These are phyloP conservation scores for Phortica variegata DNA, from an alignment of 1,140 invertebrate genomes.

Conservation along the genomic window DNA sequence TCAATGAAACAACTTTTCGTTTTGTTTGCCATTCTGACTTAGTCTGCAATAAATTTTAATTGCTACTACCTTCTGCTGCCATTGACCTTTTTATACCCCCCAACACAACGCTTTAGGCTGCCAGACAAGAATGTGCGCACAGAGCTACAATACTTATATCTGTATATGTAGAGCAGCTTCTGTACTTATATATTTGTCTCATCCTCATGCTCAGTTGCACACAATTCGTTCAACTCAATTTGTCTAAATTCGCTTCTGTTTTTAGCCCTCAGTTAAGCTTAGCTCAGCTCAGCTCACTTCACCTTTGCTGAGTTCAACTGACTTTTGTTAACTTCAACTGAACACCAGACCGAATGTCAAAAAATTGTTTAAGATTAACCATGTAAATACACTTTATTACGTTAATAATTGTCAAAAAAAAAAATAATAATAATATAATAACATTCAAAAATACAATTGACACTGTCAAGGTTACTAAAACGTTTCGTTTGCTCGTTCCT, in stretches of 20 bases:
- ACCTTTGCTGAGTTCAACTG: too few species aligned
- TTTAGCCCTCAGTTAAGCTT: too few species aligned
- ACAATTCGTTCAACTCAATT: too few species aligned
- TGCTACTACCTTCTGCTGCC: slow-evolving; percentile 32
- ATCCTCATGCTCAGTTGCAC: slow-evolving; percentile 42
- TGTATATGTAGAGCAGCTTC: slow-evolving; percentile 9
- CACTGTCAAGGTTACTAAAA: slow-evolving; percentile 49
- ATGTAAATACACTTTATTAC: slow-evolving; percentile 55
- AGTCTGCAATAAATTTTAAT: slow-evolving; percentile 23
- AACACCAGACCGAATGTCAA: too few species aligned
- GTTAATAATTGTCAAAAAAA: slow-evolving; percentile 52
- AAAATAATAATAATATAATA: slow-evolving; percentile 1
- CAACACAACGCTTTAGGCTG: slow-evolving; percentile 10
- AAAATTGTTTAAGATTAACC: slow-evolving; percentile 42
- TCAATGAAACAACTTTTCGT: not conserved
- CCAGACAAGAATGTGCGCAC: slow-evolving; percentile 29
- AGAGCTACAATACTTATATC: not conserved
- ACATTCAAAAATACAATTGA: slow-evolving; percentile 37
- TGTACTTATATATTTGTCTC: slow-evolving; percentile 12
- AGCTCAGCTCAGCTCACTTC: too few species aligned
- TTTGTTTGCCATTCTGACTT: slow-evolving; percentile 1
- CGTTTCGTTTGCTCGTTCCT: too few species aligned
- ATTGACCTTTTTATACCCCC: slow-evolving; percentile 44
- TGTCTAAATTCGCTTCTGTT: too few species aligned
- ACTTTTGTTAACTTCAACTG: too few species aligned